Conservation (phyloP, 2,888 invertebrate genomes). For the Drosophila rubida region DNA sequence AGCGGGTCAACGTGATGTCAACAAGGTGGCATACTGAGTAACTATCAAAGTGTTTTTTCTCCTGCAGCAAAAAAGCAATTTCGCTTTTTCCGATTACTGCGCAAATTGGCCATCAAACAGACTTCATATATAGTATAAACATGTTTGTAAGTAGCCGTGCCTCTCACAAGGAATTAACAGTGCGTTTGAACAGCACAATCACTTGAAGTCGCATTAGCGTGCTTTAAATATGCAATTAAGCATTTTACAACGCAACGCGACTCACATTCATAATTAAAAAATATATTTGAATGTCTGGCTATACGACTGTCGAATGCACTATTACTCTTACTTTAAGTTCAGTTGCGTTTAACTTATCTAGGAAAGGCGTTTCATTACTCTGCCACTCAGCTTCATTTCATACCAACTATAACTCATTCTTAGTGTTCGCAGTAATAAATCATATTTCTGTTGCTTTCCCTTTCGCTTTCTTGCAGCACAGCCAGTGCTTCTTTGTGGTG, state of each 20-base stretch:
- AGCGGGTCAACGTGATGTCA: background rate
- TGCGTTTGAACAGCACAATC: background rate
- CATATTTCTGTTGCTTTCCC: background rate
- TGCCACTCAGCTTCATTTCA: background rate
- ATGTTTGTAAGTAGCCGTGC: background rate
- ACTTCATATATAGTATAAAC: background rate
- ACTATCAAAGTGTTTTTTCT: background rate
- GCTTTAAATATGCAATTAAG: constrained; percentile 24
- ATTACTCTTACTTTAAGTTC: background rate
- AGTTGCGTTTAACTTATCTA: background rate
- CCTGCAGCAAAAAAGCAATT: background rate
- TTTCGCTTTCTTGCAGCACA: background rate
- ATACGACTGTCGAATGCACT: background rate
- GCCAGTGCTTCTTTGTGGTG: background rate
- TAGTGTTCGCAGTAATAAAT: background rate
- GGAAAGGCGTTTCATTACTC: background rate
- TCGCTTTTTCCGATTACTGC: background rate
- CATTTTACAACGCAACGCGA: constrained; percentile 11
- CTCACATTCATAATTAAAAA: constrained; percentile 17
- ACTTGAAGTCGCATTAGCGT: background rate
- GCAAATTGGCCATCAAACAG: background rate
- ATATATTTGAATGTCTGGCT: background rate
- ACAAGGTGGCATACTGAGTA: background rate
- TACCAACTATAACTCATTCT: background rate
- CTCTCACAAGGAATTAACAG: background rate